phyloP scores from a whole-genome alignment of 2,797 vertebrate species.

The Heterohyrax brucei region DNA sequence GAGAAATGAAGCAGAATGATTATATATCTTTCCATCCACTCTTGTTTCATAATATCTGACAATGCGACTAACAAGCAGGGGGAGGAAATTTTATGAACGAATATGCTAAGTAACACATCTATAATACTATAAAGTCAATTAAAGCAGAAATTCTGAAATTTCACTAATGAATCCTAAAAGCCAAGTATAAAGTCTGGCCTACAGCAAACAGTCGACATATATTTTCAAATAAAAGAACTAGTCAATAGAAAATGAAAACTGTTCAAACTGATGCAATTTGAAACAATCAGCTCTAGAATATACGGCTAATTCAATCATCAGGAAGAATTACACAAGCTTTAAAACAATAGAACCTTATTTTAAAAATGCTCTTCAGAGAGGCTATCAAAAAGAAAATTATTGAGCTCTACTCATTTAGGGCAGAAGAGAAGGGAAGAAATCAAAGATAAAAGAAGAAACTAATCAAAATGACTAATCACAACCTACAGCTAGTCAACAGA shows the following conservation, averaged over 20 bases:
- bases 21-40: neutral
- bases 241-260: conserved; percentile 28
- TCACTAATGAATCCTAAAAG: conserved; percentile 13
- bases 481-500: too few species aligned
- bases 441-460: too few species aligned
- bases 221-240: conserved; percentile 44
- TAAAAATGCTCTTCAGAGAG: neutral
- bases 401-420: neutral
- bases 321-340: conserved; percentile 48
- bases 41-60: conserved; percentile 8
- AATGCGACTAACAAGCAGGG: neutral
- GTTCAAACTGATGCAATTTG: neutral
- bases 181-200: neutral
- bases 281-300: neutral
- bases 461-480: too few species aligned
- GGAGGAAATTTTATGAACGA: neutral
- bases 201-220: neutral
- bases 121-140: neutral
- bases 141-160: neutral
- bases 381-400: neutral
- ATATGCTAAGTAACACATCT: neutral
- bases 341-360: neutral
- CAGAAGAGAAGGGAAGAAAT: neutral
- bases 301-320: neutral
- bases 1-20: neutral